Evolutionary conservation across 2,797 vertebrate species (phyloP), one percentile per base, ranked within the genome.

Genomic region (Premnoplex brunnescens): DNA sequence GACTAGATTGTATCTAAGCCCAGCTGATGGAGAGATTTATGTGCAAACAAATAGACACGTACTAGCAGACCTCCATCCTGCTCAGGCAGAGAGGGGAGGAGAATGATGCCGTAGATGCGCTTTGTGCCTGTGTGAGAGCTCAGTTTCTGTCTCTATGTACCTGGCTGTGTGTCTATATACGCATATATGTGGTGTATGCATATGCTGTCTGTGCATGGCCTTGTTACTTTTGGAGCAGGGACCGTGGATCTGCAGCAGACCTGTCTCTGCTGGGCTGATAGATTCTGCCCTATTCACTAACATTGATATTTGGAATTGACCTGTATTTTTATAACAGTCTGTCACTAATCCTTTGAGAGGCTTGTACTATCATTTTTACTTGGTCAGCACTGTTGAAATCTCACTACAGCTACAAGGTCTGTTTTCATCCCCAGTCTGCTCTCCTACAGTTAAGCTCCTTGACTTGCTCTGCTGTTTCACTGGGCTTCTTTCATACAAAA

Each of bases 181-280:
- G 16, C 24, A 59, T 26, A 18, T 37, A 26, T 28, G 36, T 26
- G 27, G 15, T 26, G 3, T 7, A 24, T 6, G 37, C 0, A 0
- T 49, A 12, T 6, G 10, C 6, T 73, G 13, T 28, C 14, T 51
- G n/a, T 56, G 24, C 9, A 1, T 14, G 30, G 36, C 11, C 26
- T 56, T 0, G 0, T 55, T 51, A 6, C 17, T 26, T 27, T 5
- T 43, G 52, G 43, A 56, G 9, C n/a, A 15, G 27, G 34, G 34
- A 9, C 5, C 2, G 12, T 1, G 27, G 19, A 39, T 5, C 37
- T 81, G 26, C 34, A 48, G 32, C 27, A 84, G 37, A 49, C 7
- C 39, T 12, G 8, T 22, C 10, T 36, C 46, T 32, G 4, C 26
- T 17, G 5, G 20, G 14, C 21, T 60, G 32, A 16, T 54, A 7